phyloP scores from a whole-genome alignment of 2,797 vertebrate species.

The Phoebastria nigripes region DNA sequence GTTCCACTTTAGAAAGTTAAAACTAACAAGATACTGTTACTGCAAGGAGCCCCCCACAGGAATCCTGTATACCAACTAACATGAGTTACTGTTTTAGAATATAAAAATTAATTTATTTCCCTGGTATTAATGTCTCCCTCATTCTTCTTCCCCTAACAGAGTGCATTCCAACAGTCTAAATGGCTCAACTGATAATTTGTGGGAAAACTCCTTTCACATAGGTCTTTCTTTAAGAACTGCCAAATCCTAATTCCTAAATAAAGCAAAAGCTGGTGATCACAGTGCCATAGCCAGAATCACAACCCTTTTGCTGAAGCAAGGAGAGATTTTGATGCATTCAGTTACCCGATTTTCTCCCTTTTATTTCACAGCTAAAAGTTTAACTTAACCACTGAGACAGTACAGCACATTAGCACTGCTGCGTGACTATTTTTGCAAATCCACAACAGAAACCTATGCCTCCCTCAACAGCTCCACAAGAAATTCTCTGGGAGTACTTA shows the following conservation, averaged over 20 bases:
- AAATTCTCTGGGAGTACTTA: not conserved
- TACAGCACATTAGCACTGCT: not conserved
- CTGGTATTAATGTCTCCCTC: constrained; percentile 15
- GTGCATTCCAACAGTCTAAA: constrained; percentile 45
- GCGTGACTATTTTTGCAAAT: not conserved
- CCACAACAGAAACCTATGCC: not conserved
- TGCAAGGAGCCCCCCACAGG: not conserved
- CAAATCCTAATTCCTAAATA: constrained; percentile 29
- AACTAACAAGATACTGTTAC: not conserved
- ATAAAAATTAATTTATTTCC: not conserved
- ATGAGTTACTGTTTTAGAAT: not conserved
- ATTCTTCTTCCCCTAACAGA: constrained; percentile 48
- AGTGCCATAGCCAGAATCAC: not conserved
- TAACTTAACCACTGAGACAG: not conserved
- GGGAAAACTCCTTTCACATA: constrained; percentile 45
- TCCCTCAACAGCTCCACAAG: not conserved
- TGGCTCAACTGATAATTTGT: constrained; percentile 20
- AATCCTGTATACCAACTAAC: not conserved
- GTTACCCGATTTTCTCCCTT: not conserved
- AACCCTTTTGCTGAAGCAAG: not conserved
- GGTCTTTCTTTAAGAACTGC: constrained; percentile 43
- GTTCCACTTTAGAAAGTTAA: not conserved
- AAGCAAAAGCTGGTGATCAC: constrained; percentile 1
- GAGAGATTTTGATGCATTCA: not conserved
- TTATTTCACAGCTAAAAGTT: constrained; percentile 24